Percentiles rank a stretch among this genome's conserved stretches.
These are phyloP conservation scores for Melipona quadrifasciata DNA, from an alignment of 1,140 invertebrate genomes.

Conservation along the genomic window DNA sequence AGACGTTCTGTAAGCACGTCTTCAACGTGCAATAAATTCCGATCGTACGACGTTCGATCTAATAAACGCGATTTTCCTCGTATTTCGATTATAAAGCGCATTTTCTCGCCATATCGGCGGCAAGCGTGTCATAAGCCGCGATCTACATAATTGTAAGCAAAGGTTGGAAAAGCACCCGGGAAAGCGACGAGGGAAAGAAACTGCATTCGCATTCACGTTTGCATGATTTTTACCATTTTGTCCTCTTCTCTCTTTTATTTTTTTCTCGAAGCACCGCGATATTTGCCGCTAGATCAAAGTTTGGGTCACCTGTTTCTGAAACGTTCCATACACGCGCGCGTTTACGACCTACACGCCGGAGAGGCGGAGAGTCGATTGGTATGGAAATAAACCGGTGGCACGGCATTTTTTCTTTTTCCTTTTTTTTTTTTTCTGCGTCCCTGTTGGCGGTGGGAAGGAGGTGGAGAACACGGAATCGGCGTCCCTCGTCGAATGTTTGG, in stretches of 20 bases:
- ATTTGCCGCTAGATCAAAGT: neutral
- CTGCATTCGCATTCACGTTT: no score
- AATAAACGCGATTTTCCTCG: neutral
- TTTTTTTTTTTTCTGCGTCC: constrained; percentile 23
- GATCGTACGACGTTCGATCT: neutral
- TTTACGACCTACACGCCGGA: neutral
- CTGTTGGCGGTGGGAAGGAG: neutral
- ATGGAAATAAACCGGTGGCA: constrained; percentile 36
- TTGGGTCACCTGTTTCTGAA: neutral
- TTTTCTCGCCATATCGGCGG: neutral
- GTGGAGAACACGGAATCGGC: constrained; percentile 24
- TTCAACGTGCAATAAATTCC: neutral
- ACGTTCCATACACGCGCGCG: neutral
- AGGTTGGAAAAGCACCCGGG: neutral
- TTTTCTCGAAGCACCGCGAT: neutral
- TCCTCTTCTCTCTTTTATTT: no score
- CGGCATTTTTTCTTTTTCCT: neutral
- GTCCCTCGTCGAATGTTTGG: constrained; percentile 54
- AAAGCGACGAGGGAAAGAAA: neutral
- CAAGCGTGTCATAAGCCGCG: neutral
- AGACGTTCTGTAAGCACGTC: neutral
- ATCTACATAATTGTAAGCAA: neutral
- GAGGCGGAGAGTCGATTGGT: constrained; percentile 2
- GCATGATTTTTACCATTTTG: neutral
- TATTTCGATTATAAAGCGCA: neutral